A percentile compares a stretch with the other conserved stretches of the same genome.
phyloP scores from a whole-genome alignment of 1,140 invertebrate species.

The Cotesia vestalis region DNA sequence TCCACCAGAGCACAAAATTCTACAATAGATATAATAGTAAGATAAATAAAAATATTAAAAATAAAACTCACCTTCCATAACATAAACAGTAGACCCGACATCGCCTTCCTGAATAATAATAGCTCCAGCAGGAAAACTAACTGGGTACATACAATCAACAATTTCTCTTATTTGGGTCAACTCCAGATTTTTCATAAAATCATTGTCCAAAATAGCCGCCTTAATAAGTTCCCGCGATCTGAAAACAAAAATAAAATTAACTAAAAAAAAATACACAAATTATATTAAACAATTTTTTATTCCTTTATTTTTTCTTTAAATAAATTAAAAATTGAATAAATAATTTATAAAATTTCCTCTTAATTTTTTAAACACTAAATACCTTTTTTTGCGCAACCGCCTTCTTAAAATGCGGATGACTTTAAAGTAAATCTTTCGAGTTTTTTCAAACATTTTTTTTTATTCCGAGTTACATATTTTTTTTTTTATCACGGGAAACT shows the following conservation, averaged over 20 bases:
- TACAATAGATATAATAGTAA: too few species aligned
- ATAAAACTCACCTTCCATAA: conserved; percentile 91
- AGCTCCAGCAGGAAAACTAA: conserved; percentile 90
- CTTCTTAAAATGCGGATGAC: too few species aligned
- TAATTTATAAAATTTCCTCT: too few species aligned
- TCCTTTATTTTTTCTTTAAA: background rate
- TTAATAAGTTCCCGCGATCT: conserved; percentile 97
- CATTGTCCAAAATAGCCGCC: conserved; percentile 96
- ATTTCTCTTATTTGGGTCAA: conserved; percentile 97
- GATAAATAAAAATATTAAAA: conserved; percentile 32
- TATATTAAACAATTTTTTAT: background rate
- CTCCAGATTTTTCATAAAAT: conserved; percentile 99
- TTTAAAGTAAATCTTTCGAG: too few species aligned
- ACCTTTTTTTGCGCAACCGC: background rate
- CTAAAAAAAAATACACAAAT: background rate
- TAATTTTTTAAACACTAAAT: background rate
- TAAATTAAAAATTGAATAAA: too few species aligned
- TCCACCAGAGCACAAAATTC: too few species aligned
- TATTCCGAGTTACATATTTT: too few species aligned
- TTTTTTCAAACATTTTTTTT: too few species aligned
- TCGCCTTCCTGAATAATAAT: conserved; percentile 98
- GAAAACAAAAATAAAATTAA: conserved; percentile 39
- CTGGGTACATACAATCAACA: conserved; percentile 99
- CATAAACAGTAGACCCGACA: conserved; percentile 97
- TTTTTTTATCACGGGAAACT: too few species aligned